Conservation (phyloP, 1,140 invertebrate genomes). For the Phthorimaea operculella region DNA sequence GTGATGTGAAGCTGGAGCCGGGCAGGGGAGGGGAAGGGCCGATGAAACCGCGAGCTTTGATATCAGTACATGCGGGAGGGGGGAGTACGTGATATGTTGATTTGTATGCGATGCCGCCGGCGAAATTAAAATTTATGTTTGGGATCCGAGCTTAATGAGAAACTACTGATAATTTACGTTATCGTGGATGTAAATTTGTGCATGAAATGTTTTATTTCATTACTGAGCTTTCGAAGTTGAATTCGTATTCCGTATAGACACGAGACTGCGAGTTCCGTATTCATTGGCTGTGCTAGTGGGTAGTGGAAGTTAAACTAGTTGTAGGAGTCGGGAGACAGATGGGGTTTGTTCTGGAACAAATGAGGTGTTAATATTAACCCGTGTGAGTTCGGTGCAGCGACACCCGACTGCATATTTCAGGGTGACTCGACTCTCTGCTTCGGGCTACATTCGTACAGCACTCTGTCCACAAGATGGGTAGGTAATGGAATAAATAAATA, state of each 20-base stretch:
- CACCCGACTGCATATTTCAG: background rate
- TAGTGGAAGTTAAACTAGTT: background rate
- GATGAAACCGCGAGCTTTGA: slow-evolving; percentile 38
- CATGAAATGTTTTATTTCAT: too few species aligned
- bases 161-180: background rate
- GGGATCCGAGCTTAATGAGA: background rate
- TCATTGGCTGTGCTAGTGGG: background rate
- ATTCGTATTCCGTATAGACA: too few species aligned
- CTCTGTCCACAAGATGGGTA: too few species aligned
- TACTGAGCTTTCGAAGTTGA: too few species aligned
- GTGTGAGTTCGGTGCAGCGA: background rate
- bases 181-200: too few species aligned
- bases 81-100: slow-evolving; percentile 27
- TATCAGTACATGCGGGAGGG: slow-evolving; percentile 22
- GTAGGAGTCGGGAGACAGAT: background rate
- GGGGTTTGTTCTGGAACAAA: background rate
- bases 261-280: too few species aligned
- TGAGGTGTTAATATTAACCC: background rate
- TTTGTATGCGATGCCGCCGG: slow-evolving; percentile 15
- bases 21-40: slow-evolving; percentile 14
- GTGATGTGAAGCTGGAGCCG: slow-evolving; percentile 6
- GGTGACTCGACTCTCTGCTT: too few species aligned
- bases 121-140: slow-evolving; percentile 1
- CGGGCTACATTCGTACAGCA: too few species aligned
- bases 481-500: too few species aligned